These are phyloP conservation scores for Mylabris phalerata DNA, from an alignment of 1,140 invertebrate genomes.

Conservation along the genomic window DNA sequence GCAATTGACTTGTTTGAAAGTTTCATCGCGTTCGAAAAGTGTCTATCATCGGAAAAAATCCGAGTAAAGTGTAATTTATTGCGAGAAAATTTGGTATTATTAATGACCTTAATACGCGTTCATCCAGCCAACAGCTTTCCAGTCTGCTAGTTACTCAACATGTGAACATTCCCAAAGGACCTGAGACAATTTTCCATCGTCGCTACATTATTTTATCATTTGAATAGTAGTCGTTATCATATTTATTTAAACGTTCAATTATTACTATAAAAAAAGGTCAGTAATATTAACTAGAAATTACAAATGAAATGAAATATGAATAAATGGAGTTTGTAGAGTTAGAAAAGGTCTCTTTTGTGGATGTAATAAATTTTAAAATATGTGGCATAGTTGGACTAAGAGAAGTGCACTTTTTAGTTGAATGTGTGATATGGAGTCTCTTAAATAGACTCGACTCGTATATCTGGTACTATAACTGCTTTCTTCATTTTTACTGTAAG, in stretches of 20 bases:
- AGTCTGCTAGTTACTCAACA: conserved; percentile 34
- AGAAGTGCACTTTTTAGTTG: no score
- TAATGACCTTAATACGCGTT: conserved; percentile 32
- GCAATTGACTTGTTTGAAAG: no score
- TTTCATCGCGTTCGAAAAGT: no score
- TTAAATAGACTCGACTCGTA: no score
- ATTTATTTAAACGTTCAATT: not conserved
- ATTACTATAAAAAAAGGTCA: not conserved
- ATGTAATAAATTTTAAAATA: no score
- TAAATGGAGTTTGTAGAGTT: not conserved
- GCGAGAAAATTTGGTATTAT: conserved; percentile 22
- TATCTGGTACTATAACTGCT: no score
- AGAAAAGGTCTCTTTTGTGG: no score
- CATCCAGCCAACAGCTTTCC: conserved; percentile 31
- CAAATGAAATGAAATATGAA: not conserved
- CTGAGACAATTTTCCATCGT: conserved; percentile 14
- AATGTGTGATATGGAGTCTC: no score
- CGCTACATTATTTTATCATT: not conserved
- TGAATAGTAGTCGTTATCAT: not conserved
- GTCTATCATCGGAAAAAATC: no score
- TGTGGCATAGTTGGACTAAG: no score
- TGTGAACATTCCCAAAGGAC: conserved; percentile 32
- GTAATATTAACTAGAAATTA: not conserved
- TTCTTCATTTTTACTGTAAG: no score
- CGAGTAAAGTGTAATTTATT: conserved; percentile 1